Evolutionary conservation across 2,113 vertebrate genomes (phyloP).

Genomic region (Coreoperca whiteheadi): DNA sequence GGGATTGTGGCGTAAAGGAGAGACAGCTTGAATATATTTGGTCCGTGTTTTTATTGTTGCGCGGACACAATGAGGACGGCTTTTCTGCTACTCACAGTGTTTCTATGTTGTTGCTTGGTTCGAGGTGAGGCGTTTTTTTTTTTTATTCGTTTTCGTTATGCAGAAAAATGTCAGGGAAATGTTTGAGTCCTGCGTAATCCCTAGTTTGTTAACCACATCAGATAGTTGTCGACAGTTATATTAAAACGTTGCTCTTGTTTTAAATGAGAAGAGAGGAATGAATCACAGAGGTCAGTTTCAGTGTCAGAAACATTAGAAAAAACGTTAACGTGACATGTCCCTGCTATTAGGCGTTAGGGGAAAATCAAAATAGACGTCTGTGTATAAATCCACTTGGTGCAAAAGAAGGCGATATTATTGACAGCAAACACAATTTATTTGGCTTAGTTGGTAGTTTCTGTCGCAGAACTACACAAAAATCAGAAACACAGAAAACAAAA

Average conservation of each 20-base stretch:
- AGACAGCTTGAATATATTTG: neutral
- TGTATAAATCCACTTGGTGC: neutral
- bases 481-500: neutral
- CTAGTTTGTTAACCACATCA: too few species aligned
- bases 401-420: neutral
- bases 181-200: neutral
- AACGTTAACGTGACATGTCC: too few species aligned
- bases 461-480: neutral
- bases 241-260: too few species aligned
- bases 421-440: neutral
- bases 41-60: neutral
- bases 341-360: neutral
- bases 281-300: neutral
- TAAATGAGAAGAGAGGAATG: neutral
- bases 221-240: too few species aligned
- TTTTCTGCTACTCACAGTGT: neutral
- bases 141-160: too few species aligned
- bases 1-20: neutral
- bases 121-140: constrained; percentile 61
- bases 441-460: neutral
- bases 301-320: neutral
- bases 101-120: constrained; percentile 16
- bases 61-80: constrained; percentile 50
- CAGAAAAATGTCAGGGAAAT: too few species aligned
- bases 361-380: neutral